Evolutionary conservation across 53 echinoderm and acorn worm genomes (phyloP).

Genomic region (Actinopyga echinites): DNA sequence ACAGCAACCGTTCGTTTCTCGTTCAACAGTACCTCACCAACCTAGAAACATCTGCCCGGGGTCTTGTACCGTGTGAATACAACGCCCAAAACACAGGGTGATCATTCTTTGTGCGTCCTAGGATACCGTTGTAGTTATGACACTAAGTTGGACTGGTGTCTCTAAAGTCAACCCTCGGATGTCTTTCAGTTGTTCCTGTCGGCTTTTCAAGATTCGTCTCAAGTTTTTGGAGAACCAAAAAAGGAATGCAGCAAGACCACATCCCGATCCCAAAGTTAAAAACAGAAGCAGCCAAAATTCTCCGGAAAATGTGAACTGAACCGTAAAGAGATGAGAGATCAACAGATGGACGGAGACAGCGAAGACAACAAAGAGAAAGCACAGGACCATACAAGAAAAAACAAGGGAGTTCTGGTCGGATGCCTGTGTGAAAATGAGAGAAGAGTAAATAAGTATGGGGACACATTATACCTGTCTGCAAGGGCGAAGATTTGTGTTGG

Average conservation of each 20-base stretch:
- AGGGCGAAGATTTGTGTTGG: too few species aligned
- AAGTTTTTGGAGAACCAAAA: not conserved
- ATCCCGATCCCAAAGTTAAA: not conserved
- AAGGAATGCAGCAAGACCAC: not conserved
- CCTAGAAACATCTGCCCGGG: too few species aligned
- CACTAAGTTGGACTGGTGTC: not conserved
- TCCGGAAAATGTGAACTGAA: not conserved
- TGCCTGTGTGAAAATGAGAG: not conserved
- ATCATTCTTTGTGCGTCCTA: too few species aligned
- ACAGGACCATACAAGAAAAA: not conserved
- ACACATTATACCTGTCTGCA: too few species aligned
- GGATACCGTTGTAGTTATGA: not conserved
- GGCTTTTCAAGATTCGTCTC: not conserved
- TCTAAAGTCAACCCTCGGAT: not conserved
- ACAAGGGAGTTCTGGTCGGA: not conserved
- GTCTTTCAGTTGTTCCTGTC: not conserved
- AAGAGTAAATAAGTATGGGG: too few species aligned
- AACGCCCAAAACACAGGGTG: too few species aligned
- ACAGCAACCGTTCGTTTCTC: too few species aligned
- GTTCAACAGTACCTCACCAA: too few species aligned
- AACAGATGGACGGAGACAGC: not conserved
- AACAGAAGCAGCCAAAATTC: not conserved
- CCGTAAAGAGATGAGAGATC: not conserved
- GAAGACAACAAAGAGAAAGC: not conserved
- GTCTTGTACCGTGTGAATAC: too few species aligned